These are phyloP conservation scores for Galago senegalensis DNA, from an alignment of 2,797 vertebrate species.

Conservation along the genomic window DNA sequence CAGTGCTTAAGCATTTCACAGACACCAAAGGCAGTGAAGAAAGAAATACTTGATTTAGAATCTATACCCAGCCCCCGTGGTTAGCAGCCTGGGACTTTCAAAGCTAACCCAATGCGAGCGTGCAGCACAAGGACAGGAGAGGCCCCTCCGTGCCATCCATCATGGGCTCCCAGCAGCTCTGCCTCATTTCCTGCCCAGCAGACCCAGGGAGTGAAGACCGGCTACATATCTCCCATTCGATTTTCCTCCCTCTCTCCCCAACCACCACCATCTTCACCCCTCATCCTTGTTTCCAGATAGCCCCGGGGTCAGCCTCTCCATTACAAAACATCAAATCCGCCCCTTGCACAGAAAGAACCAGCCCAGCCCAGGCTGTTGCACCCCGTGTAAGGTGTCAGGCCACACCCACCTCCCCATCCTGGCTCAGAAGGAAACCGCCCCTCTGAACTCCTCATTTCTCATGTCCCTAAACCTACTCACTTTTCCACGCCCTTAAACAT, in stretches of 20 bases:
- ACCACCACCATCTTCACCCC: background rate
- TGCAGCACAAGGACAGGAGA: background rate
- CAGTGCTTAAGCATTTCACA: background rate
- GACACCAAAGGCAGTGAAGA: background rate
- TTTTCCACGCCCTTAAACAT: background rate
- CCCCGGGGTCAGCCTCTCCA: background rate
- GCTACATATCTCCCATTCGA: background rate
- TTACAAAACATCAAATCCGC: background rate
- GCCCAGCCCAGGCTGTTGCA: background rate
- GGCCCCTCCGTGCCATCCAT: background rate
- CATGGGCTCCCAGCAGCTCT: background rate
- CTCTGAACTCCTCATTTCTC: background rate
- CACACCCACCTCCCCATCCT: background rate
- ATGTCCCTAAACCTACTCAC: background rate
- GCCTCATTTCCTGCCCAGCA: slow-evolving; percentile 68
- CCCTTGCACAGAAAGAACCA: background rate
- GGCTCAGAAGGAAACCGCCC: background rate
- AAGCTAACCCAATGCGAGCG: background rate
- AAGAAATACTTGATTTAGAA: slow-evolving; percentile 65
- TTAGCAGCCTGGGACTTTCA: slow-evolving; percentile 57
- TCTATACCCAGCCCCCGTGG: slow-evolving; percentile 54
- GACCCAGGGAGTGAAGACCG: slow-evolving; percentile 11
- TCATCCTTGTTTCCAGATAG: slow-evolving; percentile 15
- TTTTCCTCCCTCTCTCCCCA: background rate
- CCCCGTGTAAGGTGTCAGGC: background rate